Conservation (phyloP, 2,113 vertebrate genomes). For the Apodemus sylvaticus region DNA sequence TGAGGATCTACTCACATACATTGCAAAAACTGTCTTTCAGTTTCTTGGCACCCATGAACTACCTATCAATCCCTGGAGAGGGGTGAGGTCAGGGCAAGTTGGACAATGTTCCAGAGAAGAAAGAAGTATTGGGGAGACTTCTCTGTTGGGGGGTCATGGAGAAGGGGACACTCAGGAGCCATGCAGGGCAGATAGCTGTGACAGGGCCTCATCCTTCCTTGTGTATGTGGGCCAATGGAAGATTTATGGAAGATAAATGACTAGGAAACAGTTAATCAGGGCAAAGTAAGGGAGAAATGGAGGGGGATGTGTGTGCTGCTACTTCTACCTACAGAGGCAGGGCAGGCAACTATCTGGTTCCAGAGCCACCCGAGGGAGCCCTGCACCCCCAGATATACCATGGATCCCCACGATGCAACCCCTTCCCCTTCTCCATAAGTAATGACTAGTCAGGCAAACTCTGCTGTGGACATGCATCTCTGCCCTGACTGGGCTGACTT, state of each 20-base stretch:
- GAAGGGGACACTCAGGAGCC: not conserved
- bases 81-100: not conserved
- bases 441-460: accelerated
- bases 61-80: not conserved
- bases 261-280: not conserved
- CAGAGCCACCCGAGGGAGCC: accelerated
- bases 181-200: not conserved
- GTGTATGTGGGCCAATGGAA: not conserved
- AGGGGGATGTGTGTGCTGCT: not conserved
- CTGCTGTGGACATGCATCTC: not conserved
- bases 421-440: not conserved
- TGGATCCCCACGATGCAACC: accelerated
- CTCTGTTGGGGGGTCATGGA: not conserved
- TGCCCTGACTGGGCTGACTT: not conserved
- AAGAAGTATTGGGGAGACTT: not conserved
- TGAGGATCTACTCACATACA: not conserved
- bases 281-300: not conserved
- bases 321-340: not conserved
- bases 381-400: not conserved
- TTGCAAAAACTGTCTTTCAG: not conserved
- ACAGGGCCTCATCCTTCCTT: not conserved
- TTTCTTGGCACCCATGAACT: not conserved
- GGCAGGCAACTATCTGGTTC: not conserved
- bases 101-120: not conserved
- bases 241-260: not conserved